Evolutionary conservation across 2,888 invertebrate species (phyloP).

Genomic region (Palloptera scutellata): DNA sequence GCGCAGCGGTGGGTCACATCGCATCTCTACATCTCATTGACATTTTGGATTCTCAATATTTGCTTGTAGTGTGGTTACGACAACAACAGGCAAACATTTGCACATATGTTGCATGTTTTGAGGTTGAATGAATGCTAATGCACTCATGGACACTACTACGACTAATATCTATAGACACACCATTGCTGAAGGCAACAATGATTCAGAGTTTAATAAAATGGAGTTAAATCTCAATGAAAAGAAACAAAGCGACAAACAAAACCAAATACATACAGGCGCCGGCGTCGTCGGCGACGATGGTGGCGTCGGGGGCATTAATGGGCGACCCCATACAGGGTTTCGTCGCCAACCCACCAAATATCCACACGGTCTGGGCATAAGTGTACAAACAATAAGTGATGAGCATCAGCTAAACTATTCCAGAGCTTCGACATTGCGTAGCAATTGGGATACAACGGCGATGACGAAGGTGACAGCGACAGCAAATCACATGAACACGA

Average conservation of each 20-base stretch:
- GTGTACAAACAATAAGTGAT: conserved; percentile 48
- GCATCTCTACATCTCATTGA: conserved; percentile 3
- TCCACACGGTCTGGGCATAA: conserved; percentile 56
- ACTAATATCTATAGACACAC: no score
- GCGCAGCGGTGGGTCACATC: not conserved
- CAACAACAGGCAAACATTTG: no score
- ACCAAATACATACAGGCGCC: conserved; percentile 24
- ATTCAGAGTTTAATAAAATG: not conserved
- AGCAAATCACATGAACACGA: conserved; percentile 25
- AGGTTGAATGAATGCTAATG: no score
- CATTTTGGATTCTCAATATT: conserved; percentile 17
- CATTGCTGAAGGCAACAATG: no score
- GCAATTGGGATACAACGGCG: conserved; percentile 40
- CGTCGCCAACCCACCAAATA: conserved; percentile 56
- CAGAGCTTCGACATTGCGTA: conserved; percentile 47
- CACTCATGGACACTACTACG: no score
- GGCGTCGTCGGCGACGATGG: conserved; percentile 8
- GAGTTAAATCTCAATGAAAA: conserved; percentile 19
- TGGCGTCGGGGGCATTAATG: conserved; percentile 8
- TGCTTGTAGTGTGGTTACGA: not conserved
- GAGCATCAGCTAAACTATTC: conserved; percentile 40
- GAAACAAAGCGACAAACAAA: conserved; percentile 3
- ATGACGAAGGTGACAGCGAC: conserved; percentile 18
- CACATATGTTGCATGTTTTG: no score
- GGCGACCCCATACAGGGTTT: conserved; percentile 37